These are phyloP conservation scores for Stichodactyla helianthus DNA, from an alignment of 64 coral and sea anemone genomes.

Conservation along the genomic window DNA sequence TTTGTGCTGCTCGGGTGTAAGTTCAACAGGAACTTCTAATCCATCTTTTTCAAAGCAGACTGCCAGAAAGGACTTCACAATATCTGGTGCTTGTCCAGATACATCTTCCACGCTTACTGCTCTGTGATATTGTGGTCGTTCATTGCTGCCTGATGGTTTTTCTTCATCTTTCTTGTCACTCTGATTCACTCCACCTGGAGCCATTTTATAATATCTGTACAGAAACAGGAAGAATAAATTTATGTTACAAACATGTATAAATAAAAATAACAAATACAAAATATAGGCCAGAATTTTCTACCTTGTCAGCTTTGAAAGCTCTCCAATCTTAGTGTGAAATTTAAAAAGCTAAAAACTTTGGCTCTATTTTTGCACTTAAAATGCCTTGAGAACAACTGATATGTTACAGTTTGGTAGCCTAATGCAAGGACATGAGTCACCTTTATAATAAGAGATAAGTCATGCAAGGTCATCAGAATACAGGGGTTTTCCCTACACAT, in stretches of 20 bases:
- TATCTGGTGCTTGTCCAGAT: slow-evolving; percentile 77
- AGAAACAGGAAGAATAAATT: not conserved
- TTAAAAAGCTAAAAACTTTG: not conserved
- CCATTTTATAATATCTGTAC: slow-evolving; percentile 37
- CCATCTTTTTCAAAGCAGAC: slow-evolving; percentile 83
- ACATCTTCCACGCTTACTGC: slow-evolving; percentile 78
- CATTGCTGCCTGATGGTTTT: not conserved
- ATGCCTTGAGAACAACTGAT: not conserved
- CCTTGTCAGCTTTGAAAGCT: too few species aligned
- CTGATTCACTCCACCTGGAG: slow-evolving; percentile 44
- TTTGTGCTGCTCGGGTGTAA: slow-evolving; percentile 51
- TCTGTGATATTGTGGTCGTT: slow-evolving; percentile 41
- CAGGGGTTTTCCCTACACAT: not conserved
- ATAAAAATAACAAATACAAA: too few species aligned
- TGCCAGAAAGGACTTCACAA: slow-evolving; percentile 63
- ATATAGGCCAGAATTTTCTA: not conserved
- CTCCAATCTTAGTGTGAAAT: not conserved
- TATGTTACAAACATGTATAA: too few species aligned
- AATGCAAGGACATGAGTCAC: not conserved
- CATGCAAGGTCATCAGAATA: not conserved
- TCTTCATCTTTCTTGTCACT: slow-evolving; percentile 52
- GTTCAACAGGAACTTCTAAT: slow-evolving; percentile 53
- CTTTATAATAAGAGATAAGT: not conserved
- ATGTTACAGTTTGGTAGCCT: not conserved
- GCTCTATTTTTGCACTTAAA: too few species aligned